Percentiles rank a stretch among this genome's conserved stretches.
Conservation (phyloP, 2,797 vertebrate genomes). For the Trichosurus vulpecula region DNA sequence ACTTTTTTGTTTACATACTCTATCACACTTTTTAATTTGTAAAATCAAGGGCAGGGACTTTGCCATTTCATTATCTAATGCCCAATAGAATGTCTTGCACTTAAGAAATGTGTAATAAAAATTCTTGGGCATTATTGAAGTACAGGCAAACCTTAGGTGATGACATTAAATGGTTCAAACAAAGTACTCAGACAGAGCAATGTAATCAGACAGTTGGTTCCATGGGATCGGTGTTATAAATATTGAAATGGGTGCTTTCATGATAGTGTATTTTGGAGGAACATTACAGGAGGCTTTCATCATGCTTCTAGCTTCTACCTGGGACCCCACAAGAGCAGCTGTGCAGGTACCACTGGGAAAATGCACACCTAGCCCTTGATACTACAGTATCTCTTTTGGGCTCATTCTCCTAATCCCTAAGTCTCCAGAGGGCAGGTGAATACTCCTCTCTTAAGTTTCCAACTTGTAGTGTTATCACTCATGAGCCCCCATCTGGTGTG, state of each 20-base stretch:
- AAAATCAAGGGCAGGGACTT: not conserved
- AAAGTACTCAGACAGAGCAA: not conserved
- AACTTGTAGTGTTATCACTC: not conserved
- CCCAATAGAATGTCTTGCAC: not conserved
- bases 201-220: not conserved
- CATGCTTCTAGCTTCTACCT: no score
- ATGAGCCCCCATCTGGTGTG: not conserved
- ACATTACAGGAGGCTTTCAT: not conserved
- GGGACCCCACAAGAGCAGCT: no score
- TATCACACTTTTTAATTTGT: not conserved
- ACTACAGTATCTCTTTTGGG: not conserved
- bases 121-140: not conserved
- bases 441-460: not conserved
- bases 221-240: not conserved
- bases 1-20: not conserved
- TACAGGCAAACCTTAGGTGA: not conserved
- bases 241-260: not conserved
- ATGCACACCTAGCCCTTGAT: no score
- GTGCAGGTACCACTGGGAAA: no score
- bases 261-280: not conserved
- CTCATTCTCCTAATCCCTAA: not conserved
- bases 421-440: not conserved
- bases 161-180: not conserved
- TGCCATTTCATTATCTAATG: not conserved
- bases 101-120: not conserved